A percentile compares a stretch with the other conserved stretches of the same genome.
Evolutionary conservation across 2,113 vertebrate species (phyloP).

Genomic region (Brienomyrus brachyistius): DNA sequence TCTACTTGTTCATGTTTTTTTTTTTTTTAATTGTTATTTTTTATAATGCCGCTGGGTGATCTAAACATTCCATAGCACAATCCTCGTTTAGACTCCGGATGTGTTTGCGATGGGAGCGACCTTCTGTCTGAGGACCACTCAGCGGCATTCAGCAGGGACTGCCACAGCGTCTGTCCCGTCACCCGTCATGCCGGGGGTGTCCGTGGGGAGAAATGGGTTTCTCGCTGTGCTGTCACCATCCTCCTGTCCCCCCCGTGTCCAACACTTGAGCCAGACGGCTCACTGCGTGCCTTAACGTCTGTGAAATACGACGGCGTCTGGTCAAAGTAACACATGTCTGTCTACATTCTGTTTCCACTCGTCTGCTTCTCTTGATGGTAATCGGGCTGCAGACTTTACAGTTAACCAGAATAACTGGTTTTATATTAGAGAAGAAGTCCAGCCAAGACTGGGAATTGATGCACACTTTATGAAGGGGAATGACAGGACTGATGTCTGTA

Average conservation of each 20-base stretch:
- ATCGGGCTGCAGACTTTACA: background rate
- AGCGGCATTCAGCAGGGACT: constrained; percentile 19
- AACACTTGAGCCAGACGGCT: background rate
- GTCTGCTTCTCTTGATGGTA: background rate
- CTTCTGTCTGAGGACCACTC: constrained; percentile 3
- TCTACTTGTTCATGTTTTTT: constrained; percentile 47
- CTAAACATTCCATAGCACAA: background rate
- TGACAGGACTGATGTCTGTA: background rate
- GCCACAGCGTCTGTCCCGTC: constrained; percentile 25
- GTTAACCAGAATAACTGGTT: background rate
- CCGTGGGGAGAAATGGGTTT: background rate
- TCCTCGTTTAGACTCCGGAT: background rate
- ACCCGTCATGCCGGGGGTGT: background rate
- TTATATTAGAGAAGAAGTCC: background rate
- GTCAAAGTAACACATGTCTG: background rate
- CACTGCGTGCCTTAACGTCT: background rate
- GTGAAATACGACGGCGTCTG: background rate
- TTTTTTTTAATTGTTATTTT: background rate
- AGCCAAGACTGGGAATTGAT: background rate
- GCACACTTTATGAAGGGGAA: background rate
- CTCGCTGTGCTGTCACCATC: background rate
- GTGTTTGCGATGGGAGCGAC: background rate
- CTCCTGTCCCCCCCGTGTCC: background rate
- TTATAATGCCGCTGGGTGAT: constrained; percentile 34
- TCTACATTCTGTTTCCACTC: background rate